A percentile compares a stretch with the other conserved stretches of the same genome.
Evolutionary conservation across 2,113 vertebrate species (phyloP).

Genomic region (Phylloscopus trochiloides): DNA sequence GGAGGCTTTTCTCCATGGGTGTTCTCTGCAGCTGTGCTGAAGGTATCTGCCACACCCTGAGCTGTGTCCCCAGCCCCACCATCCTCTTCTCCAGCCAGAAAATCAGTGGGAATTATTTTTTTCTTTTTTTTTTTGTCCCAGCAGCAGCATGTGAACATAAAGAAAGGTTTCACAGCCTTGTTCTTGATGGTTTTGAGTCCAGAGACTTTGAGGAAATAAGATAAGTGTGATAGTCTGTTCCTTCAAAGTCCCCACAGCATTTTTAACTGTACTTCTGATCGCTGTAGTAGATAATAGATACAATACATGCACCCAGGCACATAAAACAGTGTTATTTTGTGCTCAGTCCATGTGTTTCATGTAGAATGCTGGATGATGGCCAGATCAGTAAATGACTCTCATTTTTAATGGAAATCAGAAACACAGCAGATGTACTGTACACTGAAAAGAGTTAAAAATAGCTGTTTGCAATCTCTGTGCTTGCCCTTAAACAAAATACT

Average conservation of each 20-base stretch:
- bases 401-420: slow-evolving; percentile 47
- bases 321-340: slow-evolving; percentile 21
- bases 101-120: background rate
- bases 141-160: background rate
- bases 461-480: slow-evolving; percentile 5
- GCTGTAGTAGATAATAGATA: background rate
- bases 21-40: background rate
- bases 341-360: slow-evolving; percentile 46
- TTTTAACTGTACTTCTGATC: background rate
- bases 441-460: slow-evolving; percentile 65
- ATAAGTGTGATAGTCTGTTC: background rate
- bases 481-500: slow-evolving; percentile 28
- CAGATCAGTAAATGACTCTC: slow-evolving; percentile 60
- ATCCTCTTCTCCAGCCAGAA: background rate
- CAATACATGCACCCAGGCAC: background rate
- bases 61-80: background rate
- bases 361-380: slow-evolving; percentile 37
- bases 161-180: background rate
- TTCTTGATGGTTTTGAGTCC: background rate
- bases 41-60: background rate
- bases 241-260: background rate
- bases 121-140: background rate
- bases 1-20: background rate
- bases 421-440: slow-evolving; percentile 57
- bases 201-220: background rate